These are phyloP conservation scores for Hippoglossus stenolepis DNA, from an alignment of 2,113 vertebrate genomes.

Conservation along the genomic window DNA sequence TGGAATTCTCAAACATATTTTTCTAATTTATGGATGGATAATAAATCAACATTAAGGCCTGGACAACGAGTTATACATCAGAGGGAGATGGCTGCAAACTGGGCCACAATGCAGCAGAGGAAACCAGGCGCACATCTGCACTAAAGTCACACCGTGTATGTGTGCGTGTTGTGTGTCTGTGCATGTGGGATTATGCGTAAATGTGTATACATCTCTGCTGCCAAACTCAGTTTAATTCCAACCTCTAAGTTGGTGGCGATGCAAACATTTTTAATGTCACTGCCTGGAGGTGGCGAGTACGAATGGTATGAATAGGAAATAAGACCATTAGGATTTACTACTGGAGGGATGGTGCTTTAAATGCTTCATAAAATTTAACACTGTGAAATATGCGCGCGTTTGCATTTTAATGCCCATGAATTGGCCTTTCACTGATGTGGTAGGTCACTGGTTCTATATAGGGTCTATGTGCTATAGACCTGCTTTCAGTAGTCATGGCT, in stretches of 20 bases:
- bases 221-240: conserved; percentile 73
- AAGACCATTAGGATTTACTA: conserved; percentile 85
- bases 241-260: conserved; percentile 76
- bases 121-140: conserved; percentile 76
- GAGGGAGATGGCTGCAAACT: conserved; percentile 96
- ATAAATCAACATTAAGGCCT: conserved; percentile 99
- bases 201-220: conserved; percentile 55
- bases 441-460: conserved; percentile 77
- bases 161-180: conserved; percentile 29
- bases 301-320: conserved; percentile 82
- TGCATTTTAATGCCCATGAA: conserved; percentile 86
- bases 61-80: conserved; percentile 99
- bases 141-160: conserved; percentile 56
- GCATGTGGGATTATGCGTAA: conserved; percentile 33
- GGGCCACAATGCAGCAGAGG: conserved; percentile 88
- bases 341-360: conserved; percentile 82
- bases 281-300: conserved; percentile 76
- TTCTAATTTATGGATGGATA: conserved; percentile 99
- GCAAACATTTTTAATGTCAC: conserved; percentile 80
- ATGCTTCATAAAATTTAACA: conserved; percentile 88
- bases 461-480: conserved; percentile 32
- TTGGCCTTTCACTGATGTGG: conserved; percentile 81
- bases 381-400: conserved; percentile 84
- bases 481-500: conserved; percentile 19
- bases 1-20: conserved; percentile 99